phyloP scores from a whole-genome alignment of 2,888 invertebrate species.

The Cancer borealis region DNA sequence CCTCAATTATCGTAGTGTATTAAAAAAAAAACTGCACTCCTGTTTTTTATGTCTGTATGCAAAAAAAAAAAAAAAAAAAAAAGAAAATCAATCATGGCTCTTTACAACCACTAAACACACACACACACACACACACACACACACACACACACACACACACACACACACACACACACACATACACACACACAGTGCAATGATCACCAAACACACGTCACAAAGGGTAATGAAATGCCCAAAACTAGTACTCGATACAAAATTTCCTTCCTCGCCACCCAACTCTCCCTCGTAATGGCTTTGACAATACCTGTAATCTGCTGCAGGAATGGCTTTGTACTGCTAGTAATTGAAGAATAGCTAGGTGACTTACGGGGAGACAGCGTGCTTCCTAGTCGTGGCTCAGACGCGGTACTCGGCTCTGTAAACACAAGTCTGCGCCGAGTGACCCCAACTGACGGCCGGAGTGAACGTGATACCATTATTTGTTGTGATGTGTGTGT shows the following conservation, averaged over 20 bases:
- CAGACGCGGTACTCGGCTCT: constrained; percentile 29
- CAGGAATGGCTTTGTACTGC: constrained; percentile 24
- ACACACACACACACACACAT: constrained; percentile 1
- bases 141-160: constrained; percentile 26
- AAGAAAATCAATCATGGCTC: neutral
- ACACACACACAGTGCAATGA: neutral
- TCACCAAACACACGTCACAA: neutral
- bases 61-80: neutral
- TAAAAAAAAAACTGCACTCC: neutral
- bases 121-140: constrained; percentile 40
- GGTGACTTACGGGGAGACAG: neutral
- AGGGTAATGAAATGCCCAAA: constrained; percentile 21
- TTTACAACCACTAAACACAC: neutral
- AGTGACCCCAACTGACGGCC: constrained; percentile 7
- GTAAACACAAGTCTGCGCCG: constrained; percentile 12
- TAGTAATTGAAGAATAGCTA: constrained; percentile 14
- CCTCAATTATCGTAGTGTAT: neutral
- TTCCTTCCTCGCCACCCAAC: neutral
- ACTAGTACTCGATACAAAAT: neutral
- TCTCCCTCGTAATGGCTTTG: neutral
- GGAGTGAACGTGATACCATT: constrained; percentile 18
- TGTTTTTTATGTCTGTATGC: neutral
- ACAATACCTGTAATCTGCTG: constrained; percentile 41
- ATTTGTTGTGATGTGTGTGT: constrained; percentile 36
- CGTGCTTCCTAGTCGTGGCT: neutral